Percentiles rank a stretch among this genome's conserved stretches.
phyloP scores from a whole-genome alignment of 2,113 vertebrate genomes.

The Heterocephalus glaber region DNA sequence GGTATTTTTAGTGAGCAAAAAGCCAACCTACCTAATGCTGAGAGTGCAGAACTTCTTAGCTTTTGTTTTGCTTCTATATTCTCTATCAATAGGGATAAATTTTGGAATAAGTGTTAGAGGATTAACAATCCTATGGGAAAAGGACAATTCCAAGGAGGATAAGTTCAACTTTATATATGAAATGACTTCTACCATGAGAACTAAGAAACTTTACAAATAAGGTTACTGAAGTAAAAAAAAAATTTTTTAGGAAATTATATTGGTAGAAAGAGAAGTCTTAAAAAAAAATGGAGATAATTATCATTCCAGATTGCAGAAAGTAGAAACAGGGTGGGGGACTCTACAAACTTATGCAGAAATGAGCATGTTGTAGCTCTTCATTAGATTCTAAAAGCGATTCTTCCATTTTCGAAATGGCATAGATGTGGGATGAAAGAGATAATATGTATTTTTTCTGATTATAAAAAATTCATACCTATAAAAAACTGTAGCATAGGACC shows the following conservation, averaged over 20 bases:
- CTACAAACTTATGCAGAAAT: background rate
- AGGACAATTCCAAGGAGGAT: background rate
- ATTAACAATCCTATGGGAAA: background rate
- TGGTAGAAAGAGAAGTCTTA: background rate
- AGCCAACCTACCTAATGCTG: background rate
- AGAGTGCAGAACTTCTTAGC: constrained; percentile 29
- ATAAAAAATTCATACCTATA: background rate
- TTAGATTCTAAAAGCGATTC: background rate
- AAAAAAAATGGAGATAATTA: background rate
- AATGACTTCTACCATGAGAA: constrained; percentile 16
- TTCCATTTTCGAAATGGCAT: background rate
- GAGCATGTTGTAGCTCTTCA: background rate
- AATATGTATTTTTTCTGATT: background rate
- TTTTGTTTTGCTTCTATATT: constrained; percentile 8
- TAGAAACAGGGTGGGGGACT: background rate
- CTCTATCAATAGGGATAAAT: background rate
- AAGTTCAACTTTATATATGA: constrained; percentile 5
- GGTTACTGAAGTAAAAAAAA: background rate
- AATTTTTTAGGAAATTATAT: background rate
- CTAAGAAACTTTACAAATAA: background rate
- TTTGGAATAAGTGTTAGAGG: background rate
- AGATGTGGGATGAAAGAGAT: background rate
- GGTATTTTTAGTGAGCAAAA: constrained; percentile 21
- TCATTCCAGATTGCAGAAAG: constrained; percentile 7
- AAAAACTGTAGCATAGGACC: constrained; percentile 34